Evolutionary conservation across 2,888 invertebrate species (phyloP).

Genomic region (Drosophila emarginata): DNA sequence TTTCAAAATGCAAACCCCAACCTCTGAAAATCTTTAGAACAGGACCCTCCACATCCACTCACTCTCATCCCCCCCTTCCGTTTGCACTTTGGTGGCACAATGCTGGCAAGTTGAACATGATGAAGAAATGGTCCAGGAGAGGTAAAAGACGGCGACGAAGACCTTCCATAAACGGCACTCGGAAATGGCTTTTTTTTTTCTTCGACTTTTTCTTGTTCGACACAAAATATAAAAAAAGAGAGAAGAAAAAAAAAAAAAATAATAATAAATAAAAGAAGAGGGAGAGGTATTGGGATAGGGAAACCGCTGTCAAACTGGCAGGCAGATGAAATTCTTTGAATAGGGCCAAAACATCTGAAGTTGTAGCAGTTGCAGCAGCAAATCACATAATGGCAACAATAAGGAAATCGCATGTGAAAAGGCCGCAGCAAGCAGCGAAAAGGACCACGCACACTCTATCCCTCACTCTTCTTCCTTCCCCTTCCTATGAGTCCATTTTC

Average conservation of each 20-base stretch:
- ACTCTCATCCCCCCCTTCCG: conserved; percentile 41
- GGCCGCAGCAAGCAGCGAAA: conserved; percentile 39
- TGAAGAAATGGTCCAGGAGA: neutral
- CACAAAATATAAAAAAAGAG: neutral
- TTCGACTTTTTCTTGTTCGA: conserved; percentile 43
- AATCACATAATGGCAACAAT: conserved; percentile 66
- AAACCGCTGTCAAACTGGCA: neutral
- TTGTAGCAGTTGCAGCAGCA: conserved; percentile 43
- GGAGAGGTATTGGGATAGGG: conserved; percentile 1
- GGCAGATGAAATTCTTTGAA: conserved; percentile 5
- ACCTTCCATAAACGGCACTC: conserved; percentile 16
- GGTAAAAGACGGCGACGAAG: neutral
- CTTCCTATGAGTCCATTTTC: neutral
- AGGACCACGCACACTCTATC: neutral
- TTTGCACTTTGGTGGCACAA: conserved; percentile 65
- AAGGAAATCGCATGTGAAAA: conserved; percentile 74
- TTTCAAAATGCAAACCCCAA: conserved; percentile 30
- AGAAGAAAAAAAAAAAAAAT: no score
- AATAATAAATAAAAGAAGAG: no score
- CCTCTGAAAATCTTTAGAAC: neutral
- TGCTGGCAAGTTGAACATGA: conserved; percentile 3
- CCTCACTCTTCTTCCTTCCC: neutral
- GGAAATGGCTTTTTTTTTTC: conserved; percentile 45
- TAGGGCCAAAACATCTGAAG: conserved; percentile 33
- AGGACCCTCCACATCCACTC: neutral